Evolutionary conservation across 2,888 invertebrate genomes (phyloP).

Genomic region (Incurvaria masculella): DNA sequence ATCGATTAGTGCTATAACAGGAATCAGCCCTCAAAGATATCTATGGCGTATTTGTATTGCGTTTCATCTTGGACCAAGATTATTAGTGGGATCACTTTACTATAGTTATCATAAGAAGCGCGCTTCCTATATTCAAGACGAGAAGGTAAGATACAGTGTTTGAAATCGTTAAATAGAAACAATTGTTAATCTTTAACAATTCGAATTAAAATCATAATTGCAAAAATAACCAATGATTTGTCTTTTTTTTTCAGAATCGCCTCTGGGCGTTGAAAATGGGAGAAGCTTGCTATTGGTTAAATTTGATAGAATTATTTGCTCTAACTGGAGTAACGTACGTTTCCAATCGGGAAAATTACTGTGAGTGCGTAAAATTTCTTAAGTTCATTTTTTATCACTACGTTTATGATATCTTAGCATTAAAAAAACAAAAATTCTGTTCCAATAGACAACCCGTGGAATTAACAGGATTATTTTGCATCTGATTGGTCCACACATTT

Average conservation of each 20-base stretch:
- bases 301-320: constrained; percentile 78
- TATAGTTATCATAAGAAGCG: constrained; percentile 75
- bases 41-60: constrained; percentile 91
- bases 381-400: too few species aligned
- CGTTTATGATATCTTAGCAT: too few species aligned
- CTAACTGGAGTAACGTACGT: constrained; percentile 92
- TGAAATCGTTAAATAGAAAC: too few species aligned
- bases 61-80: constrained; percentile 86
- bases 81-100: constrained; percentile 85
- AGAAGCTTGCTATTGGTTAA: constrained; percentile 75
- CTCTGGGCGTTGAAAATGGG: constrained; percentile 60
- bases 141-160: constrained; percentile 45
- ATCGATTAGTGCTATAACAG: constrained; percentile 94
- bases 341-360: constrained; percentile 93
- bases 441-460: constrained; percentile 6
- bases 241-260: constrained; percentile 38
- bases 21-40: constrained; percentile 88
- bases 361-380: too few species aligned
- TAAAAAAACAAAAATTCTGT: too few species aligned
- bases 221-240: too few species aligned
- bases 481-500: too few species aligned
- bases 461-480: constrained; percentile 1
- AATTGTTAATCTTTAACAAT: too few species aligned
- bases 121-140: constrained; percentile 56
- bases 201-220: too few species aligned